Percentiles rank a stretch among this genome's conserved stretches.
These are phyloP conservation scores for Nemopilema nomurai DNA, from an alignment of 30 jellyfish, hydroid and myxozoan genomes.

Conservation along the genomic window DNA sequence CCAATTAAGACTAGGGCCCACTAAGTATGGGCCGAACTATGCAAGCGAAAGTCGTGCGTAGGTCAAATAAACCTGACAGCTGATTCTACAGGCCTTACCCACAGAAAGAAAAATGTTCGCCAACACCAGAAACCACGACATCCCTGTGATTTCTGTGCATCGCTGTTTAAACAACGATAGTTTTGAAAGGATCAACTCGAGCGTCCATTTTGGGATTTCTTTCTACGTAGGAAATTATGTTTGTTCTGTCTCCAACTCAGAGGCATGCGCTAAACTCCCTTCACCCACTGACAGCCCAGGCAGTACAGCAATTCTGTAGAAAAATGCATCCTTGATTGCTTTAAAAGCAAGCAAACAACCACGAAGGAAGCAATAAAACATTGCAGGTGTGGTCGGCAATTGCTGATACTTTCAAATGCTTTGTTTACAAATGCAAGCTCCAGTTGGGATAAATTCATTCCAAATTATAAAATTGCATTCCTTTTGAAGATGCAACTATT, in stretches of 20 bases:
- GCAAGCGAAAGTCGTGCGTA: conserved; percentile 55
- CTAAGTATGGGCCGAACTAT: conserved; percentile 58
- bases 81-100: conserved; percentile 68
- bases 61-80: conserved; percentile 65
- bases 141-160: not conserved
- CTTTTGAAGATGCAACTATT: too few species aligned
- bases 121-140: not conserved
- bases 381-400: too few species aligned
- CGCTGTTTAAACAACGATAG: not conserved
- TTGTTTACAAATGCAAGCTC: too few species aligned
- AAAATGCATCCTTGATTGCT: too few species aligned
- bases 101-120: conserved; percentile 43
- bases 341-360: too few species aligned
- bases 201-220: not conserved
- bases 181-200: not conserved
- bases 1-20: conserved; percentile 52
- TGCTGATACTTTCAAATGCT: too few species aligned
- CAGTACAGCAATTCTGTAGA: too few species aligned
- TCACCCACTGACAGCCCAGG: too few species aligned
- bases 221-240: not conserved
- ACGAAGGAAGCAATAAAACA: too few species aligned
- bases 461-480: too few species aligned
- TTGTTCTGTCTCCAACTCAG: not conserved
- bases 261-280: not conserved
- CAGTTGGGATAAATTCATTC: too few species aligned